Conservation (phyloP, 2,888 invertebrate species). For the Acleris literana region DNA sequence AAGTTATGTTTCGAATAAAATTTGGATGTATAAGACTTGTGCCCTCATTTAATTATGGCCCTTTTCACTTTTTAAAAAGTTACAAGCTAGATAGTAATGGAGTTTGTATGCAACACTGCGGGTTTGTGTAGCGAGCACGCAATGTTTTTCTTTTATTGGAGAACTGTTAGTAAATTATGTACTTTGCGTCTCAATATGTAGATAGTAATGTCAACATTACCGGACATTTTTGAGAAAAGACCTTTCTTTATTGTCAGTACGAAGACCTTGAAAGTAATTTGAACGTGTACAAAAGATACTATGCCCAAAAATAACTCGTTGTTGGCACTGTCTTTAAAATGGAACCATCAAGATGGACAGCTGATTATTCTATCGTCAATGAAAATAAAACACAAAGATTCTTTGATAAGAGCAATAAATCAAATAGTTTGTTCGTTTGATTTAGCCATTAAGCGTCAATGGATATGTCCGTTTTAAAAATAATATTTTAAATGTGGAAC, state of each 20-base stretch:
- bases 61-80: no score
- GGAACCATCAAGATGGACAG: conserved; percentile 13
- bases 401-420: neutral
- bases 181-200: no score
- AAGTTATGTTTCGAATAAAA: no score
- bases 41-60: no score
- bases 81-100: no score
- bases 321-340: conserved; percentile 21
- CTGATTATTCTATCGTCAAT: conserved; percentile 20
- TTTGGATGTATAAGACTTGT: no score
- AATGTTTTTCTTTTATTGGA: no score
- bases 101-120: no score
- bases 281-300: conserved; percentile 12
- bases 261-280: conserved; percentile 19
- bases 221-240: no score
- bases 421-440: conserved; percentile 3
- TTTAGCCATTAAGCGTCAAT: conserved; percentile 4
- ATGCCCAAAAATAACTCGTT: conserved; percentile 8
- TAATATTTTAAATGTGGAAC: neutral
- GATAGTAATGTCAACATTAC: no score
- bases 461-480: conserved; percentile 4
- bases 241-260: neutral
- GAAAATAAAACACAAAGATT: conserved; percentile 18
- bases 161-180: no score
- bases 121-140: no score